Evolutionary conservation across 2,888 invertebrate genomes (phyloP).

Genomic region (Saturnia pavonia): DNA sequence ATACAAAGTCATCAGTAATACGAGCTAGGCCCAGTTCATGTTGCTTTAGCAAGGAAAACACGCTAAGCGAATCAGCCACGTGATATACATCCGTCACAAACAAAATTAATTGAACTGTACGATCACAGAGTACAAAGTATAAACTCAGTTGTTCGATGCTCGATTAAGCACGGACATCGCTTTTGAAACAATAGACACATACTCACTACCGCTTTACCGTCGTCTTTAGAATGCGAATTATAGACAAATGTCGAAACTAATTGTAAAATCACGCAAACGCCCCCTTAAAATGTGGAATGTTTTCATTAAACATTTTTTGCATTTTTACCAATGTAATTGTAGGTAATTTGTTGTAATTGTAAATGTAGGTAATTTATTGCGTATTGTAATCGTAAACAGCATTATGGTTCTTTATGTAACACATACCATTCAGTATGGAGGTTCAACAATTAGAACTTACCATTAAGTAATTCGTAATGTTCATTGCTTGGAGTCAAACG

Average conservation of each 20-base stretch:
- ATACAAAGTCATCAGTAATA: constrained; percentile 10
- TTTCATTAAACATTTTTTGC: neutral
- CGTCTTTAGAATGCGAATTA: constrained; percentile 40
- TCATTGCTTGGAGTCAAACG: constrained; percentile 12
- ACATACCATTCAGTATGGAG: constrained; percentile 13
- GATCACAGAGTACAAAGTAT: no score
- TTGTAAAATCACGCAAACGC: constrained; percentile 39
- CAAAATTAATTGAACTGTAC: constrained; percentile 43
- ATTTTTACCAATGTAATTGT: no score
- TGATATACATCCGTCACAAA: constrained; percentile 12
- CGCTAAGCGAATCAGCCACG: neutral
- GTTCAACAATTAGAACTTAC: constrained; percentile 25
- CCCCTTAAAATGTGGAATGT: constrained; percentile 14
- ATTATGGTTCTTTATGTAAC: constrained; percentile 18
- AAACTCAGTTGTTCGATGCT: constrained; percentile 44
- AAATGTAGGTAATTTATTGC: neutral
- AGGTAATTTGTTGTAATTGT: no score
- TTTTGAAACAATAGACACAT: constrained; percentile 50
- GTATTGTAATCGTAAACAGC: constrained; percentile 1
- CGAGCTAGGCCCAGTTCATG: constrained; percentile 6
- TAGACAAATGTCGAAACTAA: constrained; percentile 53
- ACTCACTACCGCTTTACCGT: constrained; percentile 40
- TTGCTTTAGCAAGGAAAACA: constrained; percentile 8
- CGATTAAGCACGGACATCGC: constrained; percentile 42
- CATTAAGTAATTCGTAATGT: constrained; percentile 15